Base-by-base conservation (phyloP, 2,113 vertebrate genomes). In the western clawed frog (Xenopus tropicalis) region DNA sequence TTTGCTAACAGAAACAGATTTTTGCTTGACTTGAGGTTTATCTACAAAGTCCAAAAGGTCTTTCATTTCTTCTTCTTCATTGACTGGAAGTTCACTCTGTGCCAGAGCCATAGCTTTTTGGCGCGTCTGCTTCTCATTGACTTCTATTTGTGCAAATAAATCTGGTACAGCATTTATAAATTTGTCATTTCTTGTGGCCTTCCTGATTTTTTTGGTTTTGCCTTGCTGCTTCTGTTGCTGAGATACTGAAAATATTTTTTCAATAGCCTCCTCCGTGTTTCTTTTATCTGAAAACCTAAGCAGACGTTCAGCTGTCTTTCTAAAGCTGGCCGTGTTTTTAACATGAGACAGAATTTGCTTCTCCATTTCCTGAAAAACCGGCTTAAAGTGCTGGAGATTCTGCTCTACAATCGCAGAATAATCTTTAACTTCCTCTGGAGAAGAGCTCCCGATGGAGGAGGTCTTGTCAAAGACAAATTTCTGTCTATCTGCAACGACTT, bases 111-210 rank as follows among this genome's bases (percentile, higher is more conserved):
- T 90, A 51, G 89, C 90, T 82, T 91, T 93, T 74, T 94, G 93
- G 51, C 96, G 89, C 67, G 92, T 88, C 83, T 90, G 95, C 80
- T 92, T 95, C 78, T 98, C 97, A 23, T 88, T 95, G 48, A 92
- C 89, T 82, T 98, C 96, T 51, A 99, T 94, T 82, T 95, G 95
- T 87, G 94, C 90, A 92, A 99, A 98, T 82, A 98, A 95, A 78
- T 98, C 95, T 11, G 95, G 93, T 66, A 93, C 83, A 0, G 81
- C 90, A 82, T 95, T 95, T 0, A 95, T 82, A 29, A 97, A 93
- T 74, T 93, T 94, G 66, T 95, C 92, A 63, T 80, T 89, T 48
- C 91, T 85, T 78, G 86, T 86, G 22, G 81, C 66, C 72, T 88
- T 96, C 77, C 82, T 94, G 56, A 75, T 89, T 61, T 82, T 90